These are phyloP conservation scores for Chaetogeoica ovagalla DNA, from an alignment of 2,888 invertebrate genomes.

Conservation along the genomic window DNA sequence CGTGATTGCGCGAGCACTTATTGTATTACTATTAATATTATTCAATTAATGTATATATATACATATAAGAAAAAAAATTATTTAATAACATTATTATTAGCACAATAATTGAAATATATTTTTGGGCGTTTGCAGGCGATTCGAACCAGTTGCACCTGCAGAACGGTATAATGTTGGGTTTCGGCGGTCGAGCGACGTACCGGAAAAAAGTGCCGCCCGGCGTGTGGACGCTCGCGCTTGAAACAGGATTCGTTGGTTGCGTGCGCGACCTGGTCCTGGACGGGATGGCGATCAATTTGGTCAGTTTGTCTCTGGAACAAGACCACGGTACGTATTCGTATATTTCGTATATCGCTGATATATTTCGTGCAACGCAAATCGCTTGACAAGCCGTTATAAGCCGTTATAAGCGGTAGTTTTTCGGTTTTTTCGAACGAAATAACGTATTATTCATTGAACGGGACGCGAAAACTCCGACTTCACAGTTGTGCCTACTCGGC, in stretches of 20 bases:
- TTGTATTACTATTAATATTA: no score
- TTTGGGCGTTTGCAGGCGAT: conserved; percentile 66
- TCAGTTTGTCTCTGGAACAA: conserved; percentile 84
- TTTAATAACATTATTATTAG: no score
- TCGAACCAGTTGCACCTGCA: conserved; percentile 86
- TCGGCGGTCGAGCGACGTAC: conserved; percentile 44
- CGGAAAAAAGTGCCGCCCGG: conserved; percentile 69
- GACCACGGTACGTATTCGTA: conserved; percentile 77
- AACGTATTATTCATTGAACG: neutral
- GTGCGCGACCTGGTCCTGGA: conserved; percentile 86
- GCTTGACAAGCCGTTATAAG: neutral
- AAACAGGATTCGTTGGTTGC: conserved; percentile 92
- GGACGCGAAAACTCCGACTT: no score
- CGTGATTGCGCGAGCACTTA: no score
- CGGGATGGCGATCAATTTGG: conserved; percentile 84
- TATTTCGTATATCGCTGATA: no score
- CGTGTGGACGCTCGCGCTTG: conserved; percentile 86
- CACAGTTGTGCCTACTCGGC: no score
- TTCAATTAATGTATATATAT: no score
- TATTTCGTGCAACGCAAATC: no score
- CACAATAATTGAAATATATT: no score
- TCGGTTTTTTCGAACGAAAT: neutral
- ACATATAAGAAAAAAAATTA: no score
- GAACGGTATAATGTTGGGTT: conserved; percentile 82
- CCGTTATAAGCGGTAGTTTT: neutral